These are phyloP conservation scores for Bombus huntii DNA, from an alignment of 1,140 invertebrate species.

Conservation along the genomic window DNA sequence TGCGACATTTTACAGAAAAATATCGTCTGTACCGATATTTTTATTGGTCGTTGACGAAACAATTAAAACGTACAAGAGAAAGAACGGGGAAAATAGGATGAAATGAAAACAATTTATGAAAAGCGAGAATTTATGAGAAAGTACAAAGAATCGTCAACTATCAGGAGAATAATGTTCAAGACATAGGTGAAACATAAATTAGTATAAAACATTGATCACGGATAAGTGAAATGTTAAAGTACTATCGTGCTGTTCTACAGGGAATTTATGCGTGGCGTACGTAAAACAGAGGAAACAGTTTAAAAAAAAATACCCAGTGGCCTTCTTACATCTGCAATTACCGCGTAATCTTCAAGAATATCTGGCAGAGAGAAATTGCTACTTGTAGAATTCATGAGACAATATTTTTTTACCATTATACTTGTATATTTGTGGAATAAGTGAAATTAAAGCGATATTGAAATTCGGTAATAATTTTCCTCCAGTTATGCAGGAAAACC, in stretches of 20 bases:
- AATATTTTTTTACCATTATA: neutral
- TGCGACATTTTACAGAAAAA: too few relatives aligned
- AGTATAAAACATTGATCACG: neutral
- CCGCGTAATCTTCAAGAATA: neutral
- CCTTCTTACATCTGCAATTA: neutral
- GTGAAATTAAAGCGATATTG: neutral
- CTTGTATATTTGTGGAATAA: neutral
- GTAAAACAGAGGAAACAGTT: neutral
- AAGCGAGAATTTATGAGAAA: neutral
- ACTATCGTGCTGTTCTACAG: neutral
- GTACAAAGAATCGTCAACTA: neutral
- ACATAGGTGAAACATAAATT: too few relatives aligned
- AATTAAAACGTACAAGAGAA: too few relatives aligned
- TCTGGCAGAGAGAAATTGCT: neutral
- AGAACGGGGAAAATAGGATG: too few relatives aligned
- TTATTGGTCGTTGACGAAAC: too few relatives aligned
- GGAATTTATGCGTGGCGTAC: neutral
- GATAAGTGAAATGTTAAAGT: neutral
- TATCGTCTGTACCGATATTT: too few relatives aligned
- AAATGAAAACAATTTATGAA: neutral
- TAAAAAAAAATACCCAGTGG: neutral
- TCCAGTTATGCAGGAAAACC: neutral
- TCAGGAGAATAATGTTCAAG: too few relatives aligned
- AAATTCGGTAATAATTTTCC: neutral
- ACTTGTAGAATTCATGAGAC: neutral